These are phyloP conservation scores for Tursiops truncatus DNA, from an alignment of 2,113 vertebrate genomes.

Conservation along the genomic window DNA sequence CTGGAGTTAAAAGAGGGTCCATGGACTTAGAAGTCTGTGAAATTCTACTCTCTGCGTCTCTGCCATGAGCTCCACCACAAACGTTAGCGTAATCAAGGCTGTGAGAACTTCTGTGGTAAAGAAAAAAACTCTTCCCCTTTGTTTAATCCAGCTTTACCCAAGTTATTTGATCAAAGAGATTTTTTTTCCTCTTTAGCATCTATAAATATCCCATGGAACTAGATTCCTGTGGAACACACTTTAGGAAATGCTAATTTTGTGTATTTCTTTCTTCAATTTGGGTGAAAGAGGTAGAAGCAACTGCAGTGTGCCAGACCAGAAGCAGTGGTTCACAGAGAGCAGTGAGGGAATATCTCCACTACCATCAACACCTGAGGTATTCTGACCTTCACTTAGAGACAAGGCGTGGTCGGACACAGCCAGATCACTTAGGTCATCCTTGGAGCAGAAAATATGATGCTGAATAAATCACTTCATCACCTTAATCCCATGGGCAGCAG, in stretches of 20 bases:
- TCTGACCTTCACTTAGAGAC: neutral
- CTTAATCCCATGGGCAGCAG: neutral
- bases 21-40: neutral
- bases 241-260: neutral
- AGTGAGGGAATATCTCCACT: neutral
- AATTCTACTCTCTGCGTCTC: neutral
- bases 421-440: neutral
- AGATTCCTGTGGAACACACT: neutral
- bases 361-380: neutral
- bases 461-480: neutral
- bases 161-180: neutral
- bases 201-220: neutral
- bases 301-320: neutral
- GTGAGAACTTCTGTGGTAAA: neutral
- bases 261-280: neutral
- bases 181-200: neutral
- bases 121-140: neutral
- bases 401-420: neutral
- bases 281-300: neutral
- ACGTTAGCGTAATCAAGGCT: neutral
- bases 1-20: neutral
- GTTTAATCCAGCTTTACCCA: neutral
- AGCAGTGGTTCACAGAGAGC: neutral
- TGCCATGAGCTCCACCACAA: neutral
- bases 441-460: neutral